Evolutionary conservation across 2,888 invertebrate genomes (phyloP), one percentile per base, ranked within the genome.

Genomic region (Tetragonisca angustula): DNA sequence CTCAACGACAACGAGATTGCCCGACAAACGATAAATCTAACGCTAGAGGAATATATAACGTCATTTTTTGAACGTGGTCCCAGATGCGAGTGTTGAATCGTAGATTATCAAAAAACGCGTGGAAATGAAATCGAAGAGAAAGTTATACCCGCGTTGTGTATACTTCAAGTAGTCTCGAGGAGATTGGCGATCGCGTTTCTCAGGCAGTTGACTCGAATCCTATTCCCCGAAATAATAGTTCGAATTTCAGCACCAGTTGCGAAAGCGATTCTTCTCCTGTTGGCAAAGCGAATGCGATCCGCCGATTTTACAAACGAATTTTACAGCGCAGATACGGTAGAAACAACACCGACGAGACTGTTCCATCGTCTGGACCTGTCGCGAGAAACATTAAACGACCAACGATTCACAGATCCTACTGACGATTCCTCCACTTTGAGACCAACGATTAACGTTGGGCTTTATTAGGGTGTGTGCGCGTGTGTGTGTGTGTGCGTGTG

Each of bases 51-150:
- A 64, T 84, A 71, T 80, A 49, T 54, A 80, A 79, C 75, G 61
- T 65, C 21, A 32, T 4, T 79, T 75, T 80, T 80, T 69, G 64
- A 78, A 85, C 71, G 49, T 81, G 85, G 85, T 85, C 84, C 85
- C 85, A 81, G 75, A 78, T 69, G 67, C 69, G 84, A 76, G 80
- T 70, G 54, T 69, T 5, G 71, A 43, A 76, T 83, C 61, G 69
- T 77, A 74, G 73, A 83, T 77, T 70, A 50, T 62, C n/a, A 27
- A 72, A 27, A 64, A 52, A 19, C 32, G 36, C 15, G 11, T 62
- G 61, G 61, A 81, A 27, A 24, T 43, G 27, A 24, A 64, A 61
- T 27, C 50, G 65, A 52, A 52, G n/a, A 43, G 6, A 9, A 68
- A 59, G 3, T 9, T 43, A 49, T 56, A 75, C 67, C 32, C 64